Evolutionary conservation across 2,888 invertebrate species (phyloP).

Genomic region (Tipula confusa): DNA sequence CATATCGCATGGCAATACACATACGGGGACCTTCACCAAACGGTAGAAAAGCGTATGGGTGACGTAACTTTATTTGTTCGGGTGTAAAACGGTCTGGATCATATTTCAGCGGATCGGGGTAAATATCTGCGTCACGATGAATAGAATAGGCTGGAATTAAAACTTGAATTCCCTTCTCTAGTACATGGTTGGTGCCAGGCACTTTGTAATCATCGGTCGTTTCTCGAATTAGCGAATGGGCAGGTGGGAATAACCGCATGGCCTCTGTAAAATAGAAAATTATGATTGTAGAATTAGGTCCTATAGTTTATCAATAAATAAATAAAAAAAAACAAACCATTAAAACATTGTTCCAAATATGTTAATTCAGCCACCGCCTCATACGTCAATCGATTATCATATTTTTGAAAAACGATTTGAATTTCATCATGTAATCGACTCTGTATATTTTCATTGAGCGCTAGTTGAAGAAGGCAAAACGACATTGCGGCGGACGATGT

Average conservation of each 20-base stretch:
- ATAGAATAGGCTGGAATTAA: conserved; percentile 55
- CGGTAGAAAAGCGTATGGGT: conserved; percentile 38
- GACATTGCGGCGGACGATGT: conserved; percentile 46
- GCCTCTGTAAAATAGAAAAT: conserved; percentile 31
- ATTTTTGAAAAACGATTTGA: conserved; percentile 40
- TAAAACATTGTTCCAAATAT: too few species aligned
- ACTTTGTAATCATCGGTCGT: conserved; percentile 33
- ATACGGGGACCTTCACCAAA: conserved; percentile 37
- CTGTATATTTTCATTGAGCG: conserved; percentile 45
- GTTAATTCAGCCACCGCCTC: conserved; percentile 40
- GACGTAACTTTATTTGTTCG: conserved; percentile 52
- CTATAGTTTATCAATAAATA: too few species aligned
- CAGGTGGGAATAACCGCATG: conserved; percentile 20
- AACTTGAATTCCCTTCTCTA: conserved; percentile 54
- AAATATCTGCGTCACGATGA: conserved; percentile 57
- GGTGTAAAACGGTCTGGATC: conserved; percentile 55
- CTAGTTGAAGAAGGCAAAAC: conserved; percentile 53
- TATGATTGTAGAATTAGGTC: too few species aligned
- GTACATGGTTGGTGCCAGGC: conserved; percentile 44
- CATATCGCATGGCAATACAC: conserved; percentile 38
- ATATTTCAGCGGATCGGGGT: conserved; percentile 56
- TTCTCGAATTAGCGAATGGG: neutral
- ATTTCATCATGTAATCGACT: conserved; percentile 46
- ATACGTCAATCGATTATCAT: conserved; percentile 44
- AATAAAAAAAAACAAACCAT: too few species aligned